Base-by-base conservation (phyloP, 2,797 vertebrate genomes). In the Acropternis orthonyx region DNA sequence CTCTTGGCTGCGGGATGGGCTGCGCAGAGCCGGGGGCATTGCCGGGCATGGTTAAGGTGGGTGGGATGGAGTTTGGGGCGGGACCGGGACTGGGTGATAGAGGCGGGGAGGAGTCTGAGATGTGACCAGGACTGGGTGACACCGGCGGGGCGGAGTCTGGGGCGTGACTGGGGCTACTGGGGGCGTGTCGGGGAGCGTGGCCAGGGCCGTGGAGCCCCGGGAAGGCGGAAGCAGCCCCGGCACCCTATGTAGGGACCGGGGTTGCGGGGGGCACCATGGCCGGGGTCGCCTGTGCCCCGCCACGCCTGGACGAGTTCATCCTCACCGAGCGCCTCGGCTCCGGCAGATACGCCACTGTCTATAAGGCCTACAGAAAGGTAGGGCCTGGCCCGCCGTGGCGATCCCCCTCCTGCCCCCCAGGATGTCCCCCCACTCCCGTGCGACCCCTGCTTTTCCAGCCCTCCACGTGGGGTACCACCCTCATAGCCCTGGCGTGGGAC, bases 291-390 rank as follows among this genome's bases (percentile, higher is more conserved):
- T 99, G 99, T 97, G 98, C 98, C 2, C 99, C 99, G 11, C 99
- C 99, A 91, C 99, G 98, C 94, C 96, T 99, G 88, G 96, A 98
- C 5, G 98, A 98, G 73, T 99, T 99, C 94, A 98, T 99, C 82
- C 98, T 99, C 62, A 99, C 99, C 19, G 99, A 99, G 97, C 98
- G 98, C 34, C 98, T 99, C 84, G 99, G 99, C 85, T 98, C 98
- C 55, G 99, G 99, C 23, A 99, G 98, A 48, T 99, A 99, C 79
- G 99, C 99, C 55, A 99, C 98, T 2, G 99, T 99, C 51, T 99
- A 99, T 95, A 99, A 99, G 97, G 99, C 99, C 81, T 99, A 99
- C 97, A 98, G 99, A 96, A 99, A 98, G 98, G 98, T 98, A 89
- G 56, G 96, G 82, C 43, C 61, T 52, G 92, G 62, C 27, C 12